Evolutionary conservation across 2,888 invertebrate species (phyloP).

Genomic region (Drosophila mulleri): DNA sequence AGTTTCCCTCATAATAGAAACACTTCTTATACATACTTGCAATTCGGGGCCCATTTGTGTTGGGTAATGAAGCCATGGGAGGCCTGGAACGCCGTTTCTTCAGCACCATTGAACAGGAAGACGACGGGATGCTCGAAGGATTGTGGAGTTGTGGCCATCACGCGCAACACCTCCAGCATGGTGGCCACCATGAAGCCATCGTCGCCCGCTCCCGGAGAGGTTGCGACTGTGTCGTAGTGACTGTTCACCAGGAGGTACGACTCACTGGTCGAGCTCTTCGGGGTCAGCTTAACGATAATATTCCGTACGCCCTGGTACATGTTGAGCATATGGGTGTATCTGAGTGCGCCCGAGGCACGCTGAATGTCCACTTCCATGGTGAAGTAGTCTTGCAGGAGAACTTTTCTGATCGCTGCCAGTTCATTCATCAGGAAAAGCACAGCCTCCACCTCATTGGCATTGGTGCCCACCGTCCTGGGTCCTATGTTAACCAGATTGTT

Average conservation of each 20-base stretch:
- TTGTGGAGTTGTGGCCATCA: constrained; percentile 82
- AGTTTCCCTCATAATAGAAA: too few species aligned
- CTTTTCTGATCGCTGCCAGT: constrained; percentile 64
- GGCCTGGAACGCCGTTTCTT: constrained; percentile 88
- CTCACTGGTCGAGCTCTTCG: constrained; percentile 71
- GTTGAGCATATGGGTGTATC: constrained; percentile 64
- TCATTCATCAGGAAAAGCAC: constrained; percentile 85
- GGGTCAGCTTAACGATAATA: constrained; percentile 79
- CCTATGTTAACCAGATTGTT: constrained; percentile 85
- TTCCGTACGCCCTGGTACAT: constrained; percentile 82
- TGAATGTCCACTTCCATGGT: constrained; percentile 81
- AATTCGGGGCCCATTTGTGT: constrained; percentile 93
- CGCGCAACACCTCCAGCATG: constrained; percentile 87
- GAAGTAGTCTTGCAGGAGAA: constrained; percentile 71
- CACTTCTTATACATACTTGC: constrained; percentile 84
- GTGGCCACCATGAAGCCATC: constrained; percentile 88
- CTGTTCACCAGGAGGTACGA: constrained; percentile 90
- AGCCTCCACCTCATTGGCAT: constrained; percentile 89
- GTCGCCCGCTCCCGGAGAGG: constrained; percentile 92
- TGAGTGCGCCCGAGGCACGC: constrained; percentile 73
- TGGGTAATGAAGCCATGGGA: constrained; percentile 89
- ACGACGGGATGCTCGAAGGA: constrained; percentile 87
- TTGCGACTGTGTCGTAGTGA: constrained; percentile 90
- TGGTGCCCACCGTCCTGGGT: constrained; percentile 89
- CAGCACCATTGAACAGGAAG: constrained; percentile 89